Evolutionary conservation across 2,797 vertebrate genomes (phyloP).

Genomic region (Brachymystax lenok): DNA sequence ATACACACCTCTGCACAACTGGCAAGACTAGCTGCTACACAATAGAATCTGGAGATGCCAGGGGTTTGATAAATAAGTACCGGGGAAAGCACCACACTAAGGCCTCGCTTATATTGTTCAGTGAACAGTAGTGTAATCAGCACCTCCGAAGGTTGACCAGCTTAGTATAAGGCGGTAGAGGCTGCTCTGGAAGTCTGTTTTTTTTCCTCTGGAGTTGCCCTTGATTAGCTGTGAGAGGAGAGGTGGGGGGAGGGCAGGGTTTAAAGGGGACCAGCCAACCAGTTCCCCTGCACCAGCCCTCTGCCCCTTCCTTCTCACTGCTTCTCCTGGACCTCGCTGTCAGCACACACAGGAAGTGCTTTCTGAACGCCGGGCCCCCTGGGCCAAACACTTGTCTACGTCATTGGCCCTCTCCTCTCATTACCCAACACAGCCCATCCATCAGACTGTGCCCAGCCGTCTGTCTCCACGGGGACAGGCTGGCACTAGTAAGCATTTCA

Average conservation of each 20-base stretch:
- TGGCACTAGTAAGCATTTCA: constrained; percentile 43
- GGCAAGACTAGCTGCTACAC: too few relatives aligned
- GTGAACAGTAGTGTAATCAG: too few relatives aligned
- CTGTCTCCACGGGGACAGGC: constrained; percentile 55
- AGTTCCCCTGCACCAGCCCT: constrained; percentile 51
- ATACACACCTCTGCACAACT: too few relatives aligned
- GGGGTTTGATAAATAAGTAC: too few relatives aligned
- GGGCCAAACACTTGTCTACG: constrained; percentile 71
- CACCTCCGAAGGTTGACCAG: too few relatives aligned
- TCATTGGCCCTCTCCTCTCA: constrained; percentile 63
- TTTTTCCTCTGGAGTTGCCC: constrained; percentile 49
- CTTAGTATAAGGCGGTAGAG: too few relatives aligned
- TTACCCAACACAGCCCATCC: constrained; percentile 61
- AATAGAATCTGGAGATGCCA: too few relatives aligned
- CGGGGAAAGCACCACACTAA: too few relatives aligned
- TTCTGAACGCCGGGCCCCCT: constrained; percentile 55
- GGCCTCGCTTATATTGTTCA: too few relatives aligned
- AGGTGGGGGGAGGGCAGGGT: constrained; percentile 33
- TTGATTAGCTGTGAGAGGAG: constrained; percentile 61
- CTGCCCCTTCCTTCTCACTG: constrained; percentile 30
- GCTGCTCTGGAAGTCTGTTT: constrained; percentile 44
- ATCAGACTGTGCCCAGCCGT: constrained; percentile 65
- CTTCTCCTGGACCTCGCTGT: constrained; percentile 61
- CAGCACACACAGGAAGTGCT: constrained; percentile 77
- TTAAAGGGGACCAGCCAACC: constrained; percentile 40